Percentiles rank a stretch among this genome's conserved stretches.
Conservation (phyloP, 2,113 vertebrate species). For the Carlito syrichta region DNA sequence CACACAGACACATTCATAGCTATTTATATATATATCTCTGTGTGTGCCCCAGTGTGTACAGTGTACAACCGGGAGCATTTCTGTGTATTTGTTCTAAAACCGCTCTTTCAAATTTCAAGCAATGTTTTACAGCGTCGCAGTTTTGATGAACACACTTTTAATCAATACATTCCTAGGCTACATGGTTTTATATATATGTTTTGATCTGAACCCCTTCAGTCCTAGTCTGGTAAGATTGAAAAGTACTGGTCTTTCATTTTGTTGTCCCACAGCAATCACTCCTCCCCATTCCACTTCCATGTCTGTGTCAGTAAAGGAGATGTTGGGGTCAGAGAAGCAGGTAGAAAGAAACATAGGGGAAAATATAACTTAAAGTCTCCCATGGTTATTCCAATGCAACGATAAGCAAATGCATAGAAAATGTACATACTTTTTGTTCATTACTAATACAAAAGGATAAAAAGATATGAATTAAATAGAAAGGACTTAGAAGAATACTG, state of each 20-base stretch:
- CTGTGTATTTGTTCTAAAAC: background rate
- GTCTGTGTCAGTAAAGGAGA: background rate
- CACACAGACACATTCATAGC: background rate
- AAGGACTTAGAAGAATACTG: conserved; percentile 9
- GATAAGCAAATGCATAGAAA: background rate
- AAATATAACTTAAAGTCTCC: background rate
- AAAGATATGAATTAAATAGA: conserved; percentile 21
- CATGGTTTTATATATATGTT: background rate
- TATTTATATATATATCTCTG: background rate
- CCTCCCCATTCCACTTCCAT: background rate
- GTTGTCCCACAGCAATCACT: background rate
- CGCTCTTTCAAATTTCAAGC: background rate
- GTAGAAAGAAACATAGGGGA: background rate
- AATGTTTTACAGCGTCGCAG: background rate
- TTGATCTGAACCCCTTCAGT: background rate
- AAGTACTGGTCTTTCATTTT: background rate
- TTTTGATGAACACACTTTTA: background rate
- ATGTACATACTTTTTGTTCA: conserved; percentile 12
- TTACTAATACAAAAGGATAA: conserved; percentile 9
- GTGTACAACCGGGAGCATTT: background rate
- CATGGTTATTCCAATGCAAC: background rate
- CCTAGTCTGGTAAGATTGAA: background rate
- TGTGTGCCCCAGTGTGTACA: background rate
- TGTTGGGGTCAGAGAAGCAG: background rate
- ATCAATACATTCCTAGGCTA: background rate